Evolutionary conservation across 2,888 invertebrate genomes (phyloP), one percentile per base, ranked within the genome.

Genomic region (Pecten maximus): DNA sequence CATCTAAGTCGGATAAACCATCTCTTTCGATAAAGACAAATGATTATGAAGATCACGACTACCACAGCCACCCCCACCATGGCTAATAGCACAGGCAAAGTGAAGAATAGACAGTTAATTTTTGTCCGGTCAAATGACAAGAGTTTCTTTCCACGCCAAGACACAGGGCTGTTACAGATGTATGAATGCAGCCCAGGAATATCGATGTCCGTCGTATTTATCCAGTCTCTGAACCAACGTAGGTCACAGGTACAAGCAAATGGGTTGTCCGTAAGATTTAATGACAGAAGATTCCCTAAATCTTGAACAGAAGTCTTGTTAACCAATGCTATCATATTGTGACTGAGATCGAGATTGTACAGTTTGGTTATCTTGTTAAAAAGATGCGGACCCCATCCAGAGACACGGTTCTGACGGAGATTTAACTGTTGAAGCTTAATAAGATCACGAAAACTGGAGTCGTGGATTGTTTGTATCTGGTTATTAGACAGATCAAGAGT

Each of bases 151-250:
- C 94, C 94, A 12, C 92, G 91, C 94, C 95, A 94, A 0, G 89
- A 88, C 15, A 90, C 86, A 2, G 95, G 95, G 0, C 93, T 92
- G 54, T 94, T 94, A 88, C 95, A 95, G 0, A 88, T 92, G 87
- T 94, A 95, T 2, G 89, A 88, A 10, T 89, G 88, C 28, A 89
- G 87, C 8, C 92, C 90, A 1, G 91, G 87, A 40, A 95, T 23
- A 0, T 39, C 74, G 0, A 94, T 89, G 0, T 91, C 90, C 98
- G 97, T 99, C 98, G 96, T 98, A 98, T 96, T 98, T 97, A 99
- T 97, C 99, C 99, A 99, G 97, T 98, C 98, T 98, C 99, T 98
- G 88, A 98, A 97, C 96, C 98, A 98, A 97, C 98, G 98, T 91
- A 98, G 98, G 96, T 98, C 98, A 97, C 99, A 99, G 96, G 98